Percentiles rank a stretch among this genome's conserved stretches.
phyloP scores from a whole-genome alignment of 2,797 vertebrate species.

The Typhlichthys eigenmanni region DNA sequence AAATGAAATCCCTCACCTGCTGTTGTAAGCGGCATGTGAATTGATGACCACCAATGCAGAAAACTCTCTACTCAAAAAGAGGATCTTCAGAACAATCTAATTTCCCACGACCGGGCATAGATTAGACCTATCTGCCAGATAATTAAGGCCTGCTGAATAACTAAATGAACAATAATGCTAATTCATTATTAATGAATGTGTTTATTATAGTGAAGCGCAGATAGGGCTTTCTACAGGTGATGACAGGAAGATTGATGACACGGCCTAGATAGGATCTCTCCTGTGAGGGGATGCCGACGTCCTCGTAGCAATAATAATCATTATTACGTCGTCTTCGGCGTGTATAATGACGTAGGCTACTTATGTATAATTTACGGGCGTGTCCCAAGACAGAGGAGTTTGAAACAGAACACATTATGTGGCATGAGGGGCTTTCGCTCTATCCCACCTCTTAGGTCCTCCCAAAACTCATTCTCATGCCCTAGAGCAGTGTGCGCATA shows the following conservation, averaged over 20 bases:
- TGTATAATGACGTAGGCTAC: constrained; percentile 42
- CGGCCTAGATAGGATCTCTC: constrained; percentile 61
- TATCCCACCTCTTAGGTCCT: neutral
- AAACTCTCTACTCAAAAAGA: constrained; percentile 11
- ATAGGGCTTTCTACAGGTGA: constrained; percentile 21
- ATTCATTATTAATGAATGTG: constrained; percentile 74
- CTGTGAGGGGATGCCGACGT: constrained; percentile 50
- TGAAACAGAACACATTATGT: constrained; percentile 15
- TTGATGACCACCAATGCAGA: constrained; percentile 13
- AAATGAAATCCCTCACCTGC: constrained; percentile 9
- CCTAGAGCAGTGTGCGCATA: constrained; percentile 2
- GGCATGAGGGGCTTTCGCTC: constrained; percentile 21
- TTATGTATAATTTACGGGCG: constrained; percentile 65
- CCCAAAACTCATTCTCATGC: neutral
- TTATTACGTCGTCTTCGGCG: constrained; percentile 50
- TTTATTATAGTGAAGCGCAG: constrained; percentile 58
- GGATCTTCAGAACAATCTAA: constrained; percentile 53
- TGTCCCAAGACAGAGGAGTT: constrained; percentile 44
- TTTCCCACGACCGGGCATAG: constrained; percentile 58
- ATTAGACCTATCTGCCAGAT: constrained; percentile 43
- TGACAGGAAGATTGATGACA: constrained; percentile 70
- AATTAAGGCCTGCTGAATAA: constrained; percentile 76
- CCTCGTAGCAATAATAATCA: constrained; percentile 51
- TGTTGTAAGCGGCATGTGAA: constrained; percentile 22
- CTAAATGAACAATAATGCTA: constrained; percentile 72